These are phyloP conservation scores for Helicoverpa assulta DNA, from an alignment of 2,888 invertebrate species.

Conservation along the genomic window DNA sequence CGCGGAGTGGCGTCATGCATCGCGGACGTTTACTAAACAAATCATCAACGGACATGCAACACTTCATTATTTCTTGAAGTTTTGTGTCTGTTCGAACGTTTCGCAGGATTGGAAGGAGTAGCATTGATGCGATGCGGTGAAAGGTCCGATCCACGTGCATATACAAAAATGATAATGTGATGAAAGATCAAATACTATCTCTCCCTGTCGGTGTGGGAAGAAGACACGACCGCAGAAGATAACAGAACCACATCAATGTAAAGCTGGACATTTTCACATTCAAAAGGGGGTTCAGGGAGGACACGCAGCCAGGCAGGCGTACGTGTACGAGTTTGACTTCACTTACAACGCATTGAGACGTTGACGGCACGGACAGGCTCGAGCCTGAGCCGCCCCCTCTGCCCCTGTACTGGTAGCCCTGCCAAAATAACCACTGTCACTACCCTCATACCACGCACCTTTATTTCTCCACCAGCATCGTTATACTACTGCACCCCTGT, in stretches of 20 bases:
- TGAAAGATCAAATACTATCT: conserved; percentile 80
- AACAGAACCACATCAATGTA: conserved; percentile 81
- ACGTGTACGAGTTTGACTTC: conserved; percentile 75
- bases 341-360: conserved; percentile 93
- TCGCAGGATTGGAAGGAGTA: conserved; percentile 75
- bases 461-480: conserved; percentile 51
- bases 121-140: conserved; percentile 79
- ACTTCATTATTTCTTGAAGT: conserved; percentile 75
- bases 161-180: conserved; percentile 78
- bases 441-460: conserved; percentile 66
- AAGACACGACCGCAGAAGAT: conserved; percentile 81
- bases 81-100: conserved; percentile 65
- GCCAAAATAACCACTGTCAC: conserved; percentile 84
- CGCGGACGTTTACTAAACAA: conserved; percentile 70
- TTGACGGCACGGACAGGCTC: conserved; percentile 95
- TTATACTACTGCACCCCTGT: conserved; percentile 49
- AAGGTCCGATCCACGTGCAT: conserved; percentile 82
- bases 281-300: conserved; percentile 77
- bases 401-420: conserved; percentile 92
- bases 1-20: conserved; percentile 78
- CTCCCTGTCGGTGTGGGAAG: conserved; percentile 84
- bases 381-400: conserved; percentile 94
- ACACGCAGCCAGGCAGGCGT: conserved; percentile 78
- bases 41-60: conserved; percentile 78
- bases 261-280: conserved; percentile 84